Percentiles rank a stretch among this genome's conserved stretches.
phyloP scores from a whole-genome alignment of 2,888 invertebrate genomes.

The Mylabris sibirica region DNA sequence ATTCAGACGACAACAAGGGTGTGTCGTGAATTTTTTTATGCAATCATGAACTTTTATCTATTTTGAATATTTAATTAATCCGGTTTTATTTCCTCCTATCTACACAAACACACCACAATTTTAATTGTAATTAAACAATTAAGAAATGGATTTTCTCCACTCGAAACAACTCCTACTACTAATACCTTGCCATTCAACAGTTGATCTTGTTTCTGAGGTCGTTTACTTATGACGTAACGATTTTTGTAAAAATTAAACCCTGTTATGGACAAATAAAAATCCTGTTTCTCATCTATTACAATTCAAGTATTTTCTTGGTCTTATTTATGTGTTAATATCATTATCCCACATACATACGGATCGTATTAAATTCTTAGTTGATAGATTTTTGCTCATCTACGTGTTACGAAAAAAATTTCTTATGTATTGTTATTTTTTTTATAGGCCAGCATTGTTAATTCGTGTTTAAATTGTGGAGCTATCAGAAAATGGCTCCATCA shows the following conservation, averaged over 20 bases:
- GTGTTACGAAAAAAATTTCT: not conserved
- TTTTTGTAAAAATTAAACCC: not conserved
- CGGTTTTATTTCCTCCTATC: not conserved
- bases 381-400: not conserved
- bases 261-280: not conserved
- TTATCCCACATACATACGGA: not conserved
- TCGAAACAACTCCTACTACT: not conserved
- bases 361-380: not conserved
- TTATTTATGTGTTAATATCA: not conserved
- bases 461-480: constrained; percentile 75
- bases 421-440: constrained; percentile 15
- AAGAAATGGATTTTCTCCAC: not conserved
- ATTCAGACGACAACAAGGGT: not conserved
- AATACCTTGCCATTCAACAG: not conserved
- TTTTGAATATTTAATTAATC: not conserved
- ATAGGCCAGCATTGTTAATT: constrained; percentile 62
- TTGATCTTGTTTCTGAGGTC: constrained; percentile 16
- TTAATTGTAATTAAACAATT: constrained; percentile 9
- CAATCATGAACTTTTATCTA: not conserved
- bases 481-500: constrained; percentile 74
- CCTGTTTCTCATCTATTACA: not conserved
- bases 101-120: not conserved
- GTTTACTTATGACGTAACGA: constrained; percentile 12
- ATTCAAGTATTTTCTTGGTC: not conserved
- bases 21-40: not conserved